Percentiles rank a stretch among this genome's conserved stretches.
Conservation (phyloP, 2,797 vertebrate species). For the Rousettus madagascariensis region DNA sequence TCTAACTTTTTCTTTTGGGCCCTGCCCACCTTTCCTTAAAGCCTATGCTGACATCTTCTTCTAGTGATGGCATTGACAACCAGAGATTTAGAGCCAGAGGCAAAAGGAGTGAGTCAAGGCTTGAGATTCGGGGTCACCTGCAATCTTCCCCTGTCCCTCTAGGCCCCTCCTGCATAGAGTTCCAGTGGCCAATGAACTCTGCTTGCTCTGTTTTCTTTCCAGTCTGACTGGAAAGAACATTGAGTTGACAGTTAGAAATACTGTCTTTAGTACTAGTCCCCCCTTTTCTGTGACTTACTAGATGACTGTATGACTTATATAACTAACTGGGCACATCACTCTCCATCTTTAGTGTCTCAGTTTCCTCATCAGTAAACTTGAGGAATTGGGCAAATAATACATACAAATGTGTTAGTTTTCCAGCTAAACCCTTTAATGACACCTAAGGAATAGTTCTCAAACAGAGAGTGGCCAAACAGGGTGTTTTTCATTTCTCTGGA, state of each 20-base stretch:
- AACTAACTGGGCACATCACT: not conserved
- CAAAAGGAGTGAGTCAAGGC: not conserved
- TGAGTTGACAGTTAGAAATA: not conserved
- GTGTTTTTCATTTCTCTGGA: constrained; percentile 14
- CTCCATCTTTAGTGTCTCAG: not conserved
- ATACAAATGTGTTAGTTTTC: not conserved
- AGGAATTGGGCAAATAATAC: not conserved
- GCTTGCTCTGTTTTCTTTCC: not conserved
- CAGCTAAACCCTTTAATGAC: not conserved
- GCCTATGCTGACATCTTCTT: not conserved
- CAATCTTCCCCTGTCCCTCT: not conserved
- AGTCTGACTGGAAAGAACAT: not conserved
- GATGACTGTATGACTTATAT: not conserved
- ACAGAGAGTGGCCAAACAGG: not conserved
- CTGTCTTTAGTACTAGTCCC: not conserved
- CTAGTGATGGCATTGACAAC: not conserved
- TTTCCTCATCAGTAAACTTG: constrained; percentile 21
- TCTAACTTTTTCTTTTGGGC: not conserved
- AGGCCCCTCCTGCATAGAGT: not conserved
- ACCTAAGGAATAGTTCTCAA: not conserved
- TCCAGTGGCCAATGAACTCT: not conserved
- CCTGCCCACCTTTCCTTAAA: not conserved
- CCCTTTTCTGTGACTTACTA: not conserved
- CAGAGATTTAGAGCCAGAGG: not conserved
- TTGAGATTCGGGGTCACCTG: not conserved